phyloP scores from a whole-genome alignment of 2,797 vertebrate genomes.

The Allobates femoralis region DNA sequence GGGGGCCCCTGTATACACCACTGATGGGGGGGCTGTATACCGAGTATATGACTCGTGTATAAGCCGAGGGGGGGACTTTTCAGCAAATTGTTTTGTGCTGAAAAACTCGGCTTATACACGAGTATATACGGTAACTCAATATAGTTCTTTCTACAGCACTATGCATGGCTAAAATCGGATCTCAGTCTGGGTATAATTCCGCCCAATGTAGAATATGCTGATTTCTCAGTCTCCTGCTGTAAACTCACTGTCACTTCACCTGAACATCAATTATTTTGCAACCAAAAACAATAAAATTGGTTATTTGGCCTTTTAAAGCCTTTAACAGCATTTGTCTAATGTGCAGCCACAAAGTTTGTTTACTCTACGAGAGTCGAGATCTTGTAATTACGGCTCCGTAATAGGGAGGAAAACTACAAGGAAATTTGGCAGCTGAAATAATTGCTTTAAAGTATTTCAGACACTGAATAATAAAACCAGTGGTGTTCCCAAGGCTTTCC shows the following conservation, averaged over 20 bases:
- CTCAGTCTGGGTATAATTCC: neutral
- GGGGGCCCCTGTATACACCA: too few species aligned
- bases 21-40: too few species aligned
- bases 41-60: too few species aligned
- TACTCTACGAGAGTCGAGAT: conserved; percentile 69
- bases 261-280: conserved; percentile 80
- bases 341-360: conserved; percentile 73
- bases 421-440: conserved; percentile 50
- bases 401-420: conserved; percentile 50
- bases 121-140: too few species aligned
- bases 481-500: conserved; percentile 46
- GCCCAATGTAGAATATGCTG: neutral
- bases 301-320: conserved; percentile 72
- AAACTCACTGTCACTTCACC: conserved; percentile 79
- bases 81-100: too few species aligned
- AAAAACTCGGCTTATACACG: too few species aligned
- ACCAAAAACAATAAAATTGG: conserved; percentile 78
- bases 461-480: conserved; percentile 56
- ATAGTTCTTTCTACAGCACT: neutral
- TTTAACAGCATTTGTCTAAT: conserved; percentile 74
- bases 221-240: conserved; percentile 72
- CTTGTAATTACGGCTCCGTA: conserved; percentile 62
- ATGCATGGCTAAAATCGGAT: neutral
- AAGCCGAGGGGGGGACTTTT: too few species aligned
- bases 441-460: conserved; percentile 60